Percentiles rank a stretch among this genome's conserved stretches.
These are phyloP conservation scores for Drosophila teissieri DNA, from an alignment of 1,140 invertebrate genomes.

Conservation along the genomic window DNA sequence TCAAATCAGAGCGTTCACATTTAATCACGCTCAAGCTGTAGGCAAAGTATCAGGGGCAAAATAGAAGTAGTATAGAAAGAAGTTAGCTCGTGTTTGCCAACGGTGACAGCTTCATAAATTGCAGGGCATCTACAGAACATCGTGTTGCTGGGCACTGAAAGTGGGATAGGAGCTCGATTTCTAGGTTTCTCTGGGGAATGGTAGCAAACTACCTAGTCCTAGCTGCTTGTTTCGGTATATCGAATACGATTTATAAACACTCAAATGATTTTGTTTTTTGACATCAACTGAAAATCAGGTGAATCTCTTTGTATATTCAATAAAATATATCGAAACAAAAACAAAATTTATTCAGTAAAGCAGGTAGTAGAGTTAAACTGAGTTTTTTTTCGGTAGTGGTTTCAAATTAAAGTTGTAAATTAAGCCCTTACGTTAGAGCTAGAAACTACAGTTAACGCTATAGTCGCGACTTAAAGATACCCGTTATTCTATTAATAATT, in stretches of 20 bases:
- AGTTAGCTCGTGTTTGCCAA: slow-evolving; percentile 23
- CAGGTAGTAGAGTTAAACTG: too few species aligned
- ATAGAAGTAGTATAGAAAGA: slow-evolving; percentile 2
- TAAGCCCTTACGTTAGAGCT: too few species aligned
- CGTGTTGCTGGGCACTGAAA: not conserved
- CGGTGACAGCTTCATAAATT: slow-evolving; percentile 71
- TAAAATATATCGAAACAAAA: too few species aligned
- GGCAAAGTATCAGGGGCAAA: not conserved
- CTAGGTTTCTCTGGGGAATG: not conserved
- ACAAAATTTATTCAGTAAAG: too few species aligned
- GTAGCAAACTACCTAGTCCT: slow-evolving; percentile 17
- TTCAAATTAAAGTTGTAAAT: too few species aligned
- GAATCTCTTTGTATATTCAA: not conserved
- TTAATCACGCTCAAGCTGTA: slow-evolving; percentile 57
- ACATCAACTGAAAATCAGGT: slow-evolving; percentile 13
- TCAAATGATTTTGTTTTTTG: too few species aligned
- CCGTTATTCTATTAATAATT: too few species aligned
- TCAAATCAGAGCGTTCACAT: slow-evolving; percentile 52
- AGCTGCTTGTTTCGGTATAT: slow-evolving; percentile 35
- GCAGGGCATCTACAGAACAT: slow-evolving; percentile 4
- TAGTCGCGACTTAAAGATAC: too few species aligned
- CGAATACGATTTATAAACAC: slow-evolving; percentile 12
- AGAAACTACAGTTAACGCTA: too few species aligned
- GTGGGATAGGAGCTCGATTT: slow-evolving; percentile 6
- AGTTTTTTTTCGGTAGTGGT: too few species aligned